Base-by-base conservation (phyloP, 2,113 vertebrate genomes). In the Lophius piscatorius region DNA sequence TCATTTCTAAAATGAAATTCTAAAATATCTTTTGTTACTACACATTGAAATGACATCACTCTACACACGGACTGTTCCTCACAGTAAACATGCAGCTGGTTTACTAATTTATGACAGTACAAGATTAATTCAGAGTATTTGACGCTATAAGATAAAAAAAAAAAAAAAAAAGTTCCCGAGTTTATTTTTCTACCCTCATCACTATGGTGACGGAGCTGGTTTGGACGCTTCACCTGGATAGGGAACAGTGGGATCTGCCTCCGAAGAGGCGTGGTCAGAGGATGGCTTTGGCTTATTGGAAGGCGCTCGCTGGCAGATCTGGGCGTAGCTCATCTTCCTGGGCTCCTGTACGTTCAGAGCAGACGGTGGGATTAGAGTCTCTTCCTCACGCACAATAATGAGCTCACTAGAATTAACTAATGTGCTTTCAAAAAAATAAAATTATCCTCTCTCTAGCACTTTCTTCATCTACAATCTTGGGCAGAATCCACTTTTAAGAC, bases 251-350 rank as follows among this genome's bases (percentile, higher is more conserved):
- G 65, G 81, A 47, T 80, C 70, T 50, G 85, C 87, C 18, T 36
- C 64, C 46, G 90, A 82, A 80, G 91, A 84, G 74, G 91, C 58
- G 74, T 91, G 90, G 87, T 92, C 92, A 20, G 79, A 57, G 41
- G 90, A 82, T 38, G 83, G 85, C 57, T 74, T 70, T 0, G 82
- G 71, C 45, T 92, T 86, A 31, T 74, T 84, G 75, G 94, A 83
- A 28, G 90, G 90, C 31, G 47, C 90, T 88, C 92, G 93, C 91
- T 94, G 92, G 86, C 94, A 96, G 74, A 98, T 94, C 87, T 94
- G 89, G 0, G 94, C 93, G 1, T 96, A 96, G 90, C 94, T 97
- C 49, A 87, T 90, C 87, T 92, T 95, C 73, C 92, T 88, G 41
- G 93, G 64, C 84, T 94, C 93, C 95, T 97, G 85, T 35, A n/a